phyloP scores from a whole-genome alignment of 2,113 vertebrate genomes.

The Aegithalos caudatus region DNA sequence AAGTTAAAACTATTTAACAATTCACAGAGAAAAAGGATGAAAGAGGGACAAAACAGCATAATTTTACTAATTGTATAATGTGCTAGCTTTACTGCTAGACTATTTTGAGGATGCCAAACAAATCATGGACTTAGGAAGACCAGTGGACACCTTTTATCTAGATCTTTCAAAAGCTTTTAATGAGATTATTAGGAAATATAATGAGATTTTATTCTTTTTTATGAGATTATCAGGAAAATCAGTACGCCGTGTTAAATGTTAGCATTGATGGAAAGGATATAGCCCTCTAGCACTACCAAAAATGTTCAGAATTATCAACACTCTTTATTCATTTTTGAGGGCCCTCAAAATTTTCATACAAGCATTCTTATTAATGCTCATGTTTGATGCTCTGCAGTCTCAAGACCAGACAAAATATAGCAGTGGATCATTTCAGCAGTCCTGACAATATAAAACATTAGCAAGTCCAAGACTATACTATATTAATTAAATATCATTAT shows the following conservation, averaged over 20 bases:
- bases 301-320: background rate
- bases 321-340: background rate
- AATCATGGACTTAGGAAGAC: background rate
- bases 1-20: background rate
- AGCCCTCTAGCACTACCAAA: background rate
- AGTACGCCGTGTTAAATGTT: background rate
- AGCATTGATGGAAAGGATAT: background rate
- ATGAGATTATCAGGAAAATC: background rate
- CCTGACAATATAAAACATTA: background rate
- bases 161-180: background rate
- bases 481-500: background rate
- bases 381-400: background rate
- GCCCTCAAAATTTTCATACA: background rate
- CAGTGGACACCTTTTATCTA: background rate
- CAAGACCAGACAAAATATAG: background rate
- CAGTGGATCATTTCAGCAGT: background rate
- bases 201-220: background rate
- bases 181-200: background rate
- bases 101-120: background rate
- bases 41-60: background rate
- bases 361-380: background rate
- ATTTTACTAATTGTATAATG: background rate
- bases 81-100: background rate
- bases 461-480: background rate
- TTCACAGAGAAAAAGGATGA: background rate